Evolutionary conservation across 1,140 invertebrate species (phyloP), one percentile per base, ranked within the genome.

Genomic region (Chelonus insularis): DNA sequence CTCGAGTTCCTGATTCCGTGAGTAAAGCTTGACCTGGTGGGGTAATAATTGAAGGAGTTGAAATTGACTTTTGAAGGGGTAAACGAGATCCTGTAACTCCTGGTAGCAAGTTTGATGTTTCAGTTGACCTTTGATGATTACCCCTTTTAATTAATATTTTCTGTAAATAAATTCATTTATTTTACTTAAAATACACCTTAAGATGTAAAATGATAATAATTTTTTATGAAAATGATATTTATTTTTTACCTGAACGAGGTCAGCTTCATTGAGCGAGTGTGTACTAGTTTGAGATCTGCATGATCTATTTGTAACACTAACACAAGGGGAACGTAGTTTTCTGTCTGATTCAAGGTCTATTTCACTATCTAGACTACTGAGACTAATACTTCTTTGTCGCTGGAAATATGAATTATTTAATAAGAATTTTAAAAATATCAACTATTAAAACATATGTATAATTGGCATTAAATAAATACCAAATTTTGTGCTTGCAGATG

Each of bases 1-100:
- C 68, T 52, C 74, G 70, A 23, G 71, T 72, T 62, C 68, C 75
- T 59, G 73, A 66, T 65, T 82, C 76, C n/a, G 73, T 60, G 18
- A 74, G 72, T 58, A 70, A 71, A 25, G 73, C 73, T 43, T 81
- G 81, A 63, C 81, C 86, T 63, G 87, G 81, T 47, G 87, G 87
- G 54, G 89, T 89, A 25, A 92, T 87, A 61, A 93, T 93, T 55
- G 92, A 95, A 18, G 93, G 93, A 20, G 93, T 95, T 8, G 93
- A 96, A 63, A 95, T 88, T 48, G 92, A 94, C 82, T 96, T 96
- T 77, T 95, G 93, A 56, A 95, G 84, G 51, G 91, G 91, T 67
- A 94, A 84, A 47, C 90, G 84, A 64, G 88, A 74, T 50, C 79
- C 78, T 55, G 70, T 72, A 41, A 80, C 71, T 11, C 78, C 86